Evolutionary conservation across 2,888 invertebrate genomes (phyloP), one percentile per base, ranked within the genome.

Genomic region (Drosophila mayaguana): DNA sequence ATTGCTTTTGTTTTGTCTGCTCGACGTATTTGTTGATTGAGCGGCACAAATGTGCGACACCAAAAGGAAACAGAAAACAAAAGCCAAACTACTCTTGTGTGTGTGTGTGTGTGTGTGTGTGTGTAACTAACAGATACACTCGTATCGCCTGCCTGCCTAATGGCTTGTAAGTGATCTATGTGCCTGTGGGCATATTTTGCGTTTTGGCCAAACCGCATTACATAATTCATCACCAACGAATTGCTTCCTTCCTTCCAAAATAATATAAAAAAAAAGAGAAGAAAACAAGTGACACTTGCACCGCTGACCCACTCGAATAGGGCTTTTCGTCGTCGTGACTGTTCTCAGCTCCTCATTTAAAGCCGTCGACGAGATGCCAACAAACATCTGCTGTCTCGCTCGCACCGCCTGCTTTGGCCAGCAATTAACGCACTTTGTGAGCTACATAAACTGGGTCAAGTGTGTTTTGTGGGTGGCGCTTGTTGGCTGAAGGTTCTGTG

Each of bases 371-470:
- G 32, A 32, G 48, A n/a, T 28, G 28, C 48, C 48, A 6, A 28
- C 32, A 32, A 32, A 34, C 32, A 50, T 18, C 8, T 34, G 32
- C 32, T 18, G 3, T 2, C 28, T 14, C 16, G 34, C n/a, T 34
- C 34, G 12, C 43, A 5, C 43, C 34, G 18, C 42, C 7, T 20
- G 45, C 54, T 28, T 11, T 65, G 20, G 69, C 61, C 68, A 86
- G 88, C 84, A 86, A 88, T 84, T 84, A 88, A 84, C 88, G 84
- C 86, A 88, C 78, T 75, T 69, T 72, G 38, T 72, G 38, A 71
- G 59, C 68, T 48, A 40, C 53, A 71, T 46, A 60, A 85, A 84
- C 72, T 75, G 74, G 84, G 88, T 84, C 84, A 86, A 84, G 84
- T 78, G 72, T 76, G 74, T 45, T 3, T 45, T 20, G 32, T 12